Evolutionary conservation across 2,113 vertebrate species (phyloP), one percentile per base, ranked within the genome.

Genomic region (Oncorhynchus masou): DNA sequence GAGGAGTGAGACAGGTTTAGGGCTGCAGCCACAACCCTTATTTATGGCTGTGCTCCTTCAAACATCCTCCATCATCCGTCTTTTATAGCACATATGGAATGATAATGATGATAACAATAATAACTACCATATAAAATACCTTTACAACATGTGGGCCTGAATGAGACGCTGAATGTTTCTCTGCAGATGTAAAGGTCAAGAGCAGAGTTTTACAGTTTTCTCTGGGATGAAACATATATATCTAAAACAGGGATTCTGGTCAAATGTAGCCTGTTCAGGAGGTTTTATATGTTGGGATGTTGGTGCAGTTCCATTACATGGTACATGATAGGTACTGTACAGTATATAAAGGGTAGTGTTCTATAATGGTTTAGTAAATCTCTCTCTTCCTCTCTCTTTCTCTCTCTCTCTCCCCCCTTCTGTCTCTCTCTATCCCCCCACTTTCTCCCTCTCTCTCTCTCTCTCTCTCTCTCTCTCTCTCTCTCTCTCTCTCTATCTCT

Each of bases 81-180:
- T 84, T 87, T 84, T 86, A 84, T 81, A 73, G 81, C 68, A 83
- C 83, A 81, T 71, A 27, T 45, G 71, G 76, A 89, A 84, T 86
- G 78, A 90, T 83, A 86, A 90, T 83, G 78, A 86, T 88, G 81
- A 88, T 84, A 85, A 90, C 87, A 88, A 86, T 81, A 88, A 88
- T 89, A 91, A 89, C 74, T 82, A 83, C 82, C 87, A 77, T 86
- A 91, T 90, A 81, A 90, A 90, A 87, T 75, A 79, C 78, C 84
- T 77, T 88, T 84, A 79, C 70, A 72, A 71, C 88, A 78, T 70
- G 71, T 48, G 72, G 81, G 72, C 71, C 75, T 84, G 81, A 89
- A 86, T 71, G 77, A 81, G 75, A 82, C 70, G 4, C 59, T 59
- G 66, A 68, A 11, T 78, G 82, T 85, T 86, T 80, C 81, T 80